Conservation (phyloP, 2,797 vertebrate species). For the Phrynocephalus forsythii region DNA sequence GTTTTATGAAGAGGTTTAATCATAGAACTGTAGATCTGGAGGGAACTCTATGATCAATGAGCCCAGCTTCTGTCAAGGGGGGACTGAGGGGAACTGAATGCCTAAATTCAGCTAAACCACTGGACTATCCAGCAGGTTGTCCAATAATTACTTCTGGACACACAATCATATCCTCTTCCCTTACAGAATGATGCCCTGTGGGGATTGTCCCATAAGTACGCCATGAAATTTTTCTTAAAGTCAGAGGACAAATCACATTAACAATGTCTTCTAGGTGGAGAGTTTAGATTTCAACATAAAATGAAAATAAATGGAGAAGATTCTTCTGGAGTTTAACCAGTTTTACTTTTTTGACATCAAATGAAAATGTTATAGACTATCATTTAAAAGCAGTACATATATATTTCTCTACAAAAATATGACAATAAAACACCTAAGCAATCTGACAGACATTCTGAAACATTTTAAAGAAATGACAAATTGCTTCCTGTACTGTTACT, state of each 20-base stretch:
- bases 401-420: not conserved
- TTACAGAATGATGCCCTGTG: not conserved
- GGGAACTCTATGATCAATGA: too few species aligned
- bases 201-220: not conserved
- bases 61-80: too few species aligned
- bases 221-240: not conserved
- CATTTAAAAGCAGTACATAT: not conserved
- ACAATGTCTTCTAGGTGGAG: not conserved
- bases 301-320: not conserved
- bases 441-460: not conserved
- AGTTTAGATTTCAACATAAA: not conserved
- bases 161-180: not conserved
- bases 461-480: slow-evolving; percentile 8
- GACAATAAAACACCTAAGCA: not conserved
- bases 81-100: too few species aligned
- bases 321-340: not conserved
- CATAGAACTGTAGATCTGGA: too few species aligned
- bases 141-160: not conserved
- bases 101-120: too few species aligned
- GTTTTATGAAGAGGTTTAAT: not conserved
- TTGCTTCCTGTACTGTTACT: slow-evolving; percentile 19
- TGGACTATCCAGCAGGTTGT: too few species aligned
- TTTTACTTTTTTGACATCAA: not conserved
- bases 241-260: not conserved
- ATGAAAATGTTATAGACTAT: not conserved